These are phyloP conservation scores for Seriola rivoliana DNA, from an alignment of 2,113 vertebrate genomes.

Conservation along the genomic window DNA sequence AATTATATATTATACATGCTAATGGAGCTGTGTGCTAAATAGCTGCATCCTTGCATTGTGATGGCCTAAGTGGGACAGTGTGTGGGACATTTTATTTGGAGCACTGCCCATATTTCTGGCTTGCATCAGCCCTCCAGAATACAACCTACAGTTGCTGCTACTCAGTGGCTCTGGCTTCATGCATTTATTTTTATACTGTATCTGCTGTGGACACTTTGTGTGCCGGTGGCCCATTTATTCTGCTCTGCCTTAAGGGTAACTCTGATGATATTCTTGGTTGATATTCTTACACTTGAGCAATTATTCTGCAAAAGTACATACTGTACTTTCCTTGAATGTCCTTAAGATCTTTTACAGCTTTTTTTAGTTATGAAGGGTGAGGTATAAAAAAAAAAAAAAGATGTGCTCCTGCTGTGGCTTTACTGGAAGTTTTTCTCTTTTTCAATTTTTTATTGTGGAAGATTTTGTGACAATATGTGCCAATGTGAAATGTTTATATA, in stretches of 20 bases:
- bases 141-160: constrained; percentile 60
- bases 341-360: constrained; percentile 30
- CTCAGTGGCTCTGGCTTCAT: constrained; percentile 50
- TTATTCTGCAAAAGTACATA: constrained; percentile 75
- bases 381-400: constrained; percentile 14
- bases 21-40: constrained; percentile 39
- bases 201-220: constrained; percentile 73
- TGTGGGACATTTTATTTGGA: constrained; percentile 70
- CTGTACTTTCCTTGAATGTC: constrained; percentile 70
- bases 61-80: constrained; percentile 59
- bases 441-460: neutral
- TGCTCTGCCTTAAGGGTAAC: constrained; percentile 66
- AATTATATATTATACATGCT: constrained; percentile 22
- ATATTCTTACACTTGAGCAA: constrained; percentile 67
- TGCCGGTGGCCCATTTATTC: constrained; percentile 78
- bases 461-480: neutral
- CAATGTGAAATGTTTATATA: neutral
- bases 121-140: constrained; percentile 60
- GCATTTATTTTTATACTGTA: constrained; percentile 75
- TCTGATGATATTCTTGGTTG: constrained; percentile 70
- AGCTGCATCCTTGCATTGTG: constrained; percentile 39
- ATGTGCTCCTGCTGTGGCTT: neutral
- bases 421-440: neutral
- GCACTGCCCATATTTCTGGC: constrained; percentile 50
- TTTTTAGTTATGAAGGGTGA: constrained; percentile 16